Conservation (phyloP, 1,140 invertebrate genomes). For the Danaus plexippus region DNA sequence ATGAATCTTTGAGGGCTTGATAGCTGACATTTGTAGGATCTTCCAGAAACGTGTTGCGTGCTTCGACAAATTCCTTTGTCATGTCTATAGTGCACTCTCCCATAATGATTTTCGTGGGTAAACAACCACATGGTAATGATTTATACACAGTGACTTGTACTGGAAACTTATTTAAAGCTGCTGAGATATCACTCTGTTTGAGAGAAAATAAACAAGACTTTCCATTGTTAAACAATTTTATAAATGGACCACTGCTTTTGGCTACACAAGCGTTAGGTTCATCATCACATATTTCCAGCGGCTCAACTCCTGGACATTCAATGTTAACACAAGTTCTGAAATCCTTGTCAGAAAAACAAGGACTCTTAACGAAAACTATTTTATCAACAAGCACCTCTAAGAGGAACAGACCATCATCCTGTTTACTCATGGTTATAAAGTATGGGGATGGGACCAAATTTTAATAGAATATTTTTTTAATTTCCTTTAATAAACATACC, state of each 20-base stretch:
- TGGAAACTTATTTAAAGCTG: conserved; percentile 57
- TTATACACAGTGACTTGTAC: conserved; percentile 49
- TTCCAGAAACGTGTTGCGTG: conserved; percentile 52
- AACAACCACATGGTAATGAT: conserved; percentile 53
- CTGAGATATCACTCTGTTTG: conserved; percentile 57
- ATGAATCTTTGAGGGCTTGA: conserved; percentile 74
- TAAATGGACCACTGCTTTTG: conserved; percentile 43
- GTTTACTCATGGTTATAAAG: conserved; percentile 47
- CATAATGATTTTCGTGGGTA: conserved; percentile 56
- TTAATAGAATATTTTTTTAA: conserved; percentile 35
- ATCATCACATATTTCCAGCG: conserved; percentile 72
- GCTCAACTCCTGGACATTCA: conserved; percentile 66
- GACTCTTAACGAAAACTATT: conserved; percentile 59
- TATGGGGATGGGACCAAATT: conserved; percentile 44
- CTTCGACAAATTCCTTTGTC: conserved; percentile 62
- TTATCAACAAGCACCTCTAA: conserved; percentile 73
- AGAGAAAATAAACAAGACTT: conserved; percentile 73
- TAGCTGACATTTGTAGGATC: conserved; percentile 49
- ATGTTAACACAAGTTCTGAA: conserved; percentile 70
- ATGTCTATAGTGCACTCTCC: conserved; percentile 59
- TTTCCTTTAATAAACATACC: conserved; percentile 38
- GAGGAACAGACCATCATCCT: conserved; percentile 72
- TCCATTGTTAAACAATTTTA: conserved; percentile 67
- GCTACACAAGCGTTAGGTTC: conserved; percentile 57
- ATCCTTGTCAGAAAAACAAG: conserved; percentile 58